Conservation (phyloP, 2,888 invertebrate genomes). For the Nowickia ferox region DNA sequence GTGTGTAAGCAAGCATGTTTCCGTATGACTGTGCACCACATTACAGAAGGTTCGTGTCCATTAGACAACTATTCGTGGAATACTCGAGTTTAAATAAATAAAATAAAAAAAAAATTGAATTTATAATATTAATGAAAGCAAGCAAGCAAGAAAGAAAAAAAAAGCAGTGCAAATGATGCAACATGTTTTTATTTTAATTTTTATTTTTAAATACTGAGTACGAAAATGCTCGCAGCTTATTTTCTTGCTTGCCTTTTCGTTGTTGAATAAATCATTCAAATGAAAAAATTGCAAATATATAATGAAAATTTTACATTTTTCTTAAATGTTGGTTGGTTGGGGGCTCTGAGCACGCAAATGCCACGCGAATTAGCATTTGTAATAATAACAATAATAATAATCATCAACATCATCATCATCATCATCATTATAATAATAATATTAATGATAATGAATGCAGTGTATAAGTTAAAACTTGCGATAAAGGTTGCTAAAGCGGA, state of each 20-base stretch:
- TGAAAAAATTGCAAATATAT: conserved; percentile 15
- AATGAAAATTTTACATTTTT: conserved; percentile 37
- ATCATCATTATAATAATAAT: conserved; percentile 5
- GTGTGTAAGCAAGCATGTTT: background rate
- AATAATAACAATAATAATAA: conserved; percentile 43
- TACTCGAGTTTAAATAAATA: conserved; percentile 25
- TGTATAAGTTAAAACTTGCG: conserved; percentile 32
- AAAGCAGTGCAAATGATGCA: conserved; percentile 67
- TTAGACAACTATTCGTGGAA: conserved; percentile 48
- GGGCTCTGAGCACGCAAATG: conserved; percentile 65
- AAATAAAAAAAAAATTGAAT: conserved; percentile 19
- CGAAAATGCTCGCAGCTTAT: background rate
- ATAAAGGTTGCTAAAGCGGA: conserved; percentile 66
- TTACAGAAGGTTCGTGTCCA: conserved; percentile 27
- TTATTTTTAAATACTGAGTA: conserved; percentile 28
- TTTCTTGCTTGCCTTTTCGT: conserved; percentile 33
- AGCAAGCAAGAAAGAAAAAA: background rate
- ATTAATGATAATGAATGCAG: conserved; percentile 48
- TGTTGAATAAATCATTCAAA: conserved; percentile 56
- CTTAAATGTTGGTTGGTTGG: conserved; percentile 36
- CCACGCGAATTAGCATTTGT: conserved; percentile 70
- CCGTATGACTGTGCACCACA: background rate
- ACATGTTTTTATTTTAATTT: conserved; percentile 43
- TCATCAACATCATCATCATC: conserved; percentile 14
- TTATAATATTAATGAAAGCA: conserved; percentile 28